A percentile compares a stretch with the other conserved stretches of the same genome.
Conservation (phyloP, 2,797 vertebrate genomes). For the Brachymystax lenok region DNA sequence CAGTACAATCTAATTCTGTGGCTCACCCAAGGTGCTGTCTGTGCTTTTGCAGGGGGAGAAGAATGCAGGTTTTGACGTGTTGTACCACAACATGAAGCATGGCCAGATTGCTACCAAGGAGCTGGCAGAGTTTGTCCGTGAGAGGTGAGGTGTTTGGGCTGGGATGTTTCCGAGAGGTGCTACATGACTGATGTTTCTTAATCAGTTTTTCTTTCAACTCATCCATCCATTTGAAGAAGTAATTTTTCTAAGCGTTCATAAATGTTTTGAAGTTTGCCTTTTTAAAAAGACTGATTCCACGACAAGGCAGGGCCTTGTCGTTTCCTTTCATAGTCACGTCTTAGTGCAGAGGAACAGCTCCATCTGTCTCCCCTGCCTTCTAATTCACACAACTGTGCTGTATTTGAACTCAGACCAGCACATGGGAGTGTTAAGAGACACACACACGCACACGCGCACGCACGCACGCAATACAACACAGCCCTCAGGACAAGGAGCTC, state of each 20-base stretch:
- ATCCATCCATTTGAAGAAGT: background rate
- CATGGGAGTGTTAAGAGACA: constrained; percentile 33
- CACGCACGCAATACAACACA: constrained; percentile 3
- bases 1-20: background rate
- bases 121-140: constrained; percentile 89
- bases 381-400: constrained; percentile 27
- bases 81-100: constrained; percentile 98
- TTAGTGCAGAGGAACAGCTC: too few relatives aligned
- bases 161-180: constrained; percentile 5
- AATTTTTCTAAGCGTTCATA: too few relatives aligned
- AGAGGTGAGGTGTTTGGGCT: constrained; percentile 79
- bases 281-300: background rate
- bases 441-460: constrained; percentile 15
- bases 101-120: constrained; percentile 93
- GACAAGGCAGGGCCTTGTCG: background rate
- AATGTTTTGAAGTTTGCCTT: background rate
- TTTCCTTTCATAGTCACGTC: constrained; percentile 9
- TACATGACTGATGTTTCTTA: background rate
- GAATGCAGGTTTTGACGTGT: constrained; percentile 92
- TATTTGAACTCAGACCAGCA: constrained; percentile 33
- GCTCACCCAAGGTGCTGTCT: constrained; percentile 23
- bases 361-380: constrained; percentile 20
- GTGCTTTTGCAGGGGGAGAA: constrained; percentile 86
- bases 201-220: too few relatives aligned
- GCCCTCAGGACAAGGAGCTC: constrained; percentile 20